These are phyloP conservation scores for Chloromyia formosa DNA, from an alignment of 2,888 invertebrate genomes.

Conservation along the genomic window DNA sequence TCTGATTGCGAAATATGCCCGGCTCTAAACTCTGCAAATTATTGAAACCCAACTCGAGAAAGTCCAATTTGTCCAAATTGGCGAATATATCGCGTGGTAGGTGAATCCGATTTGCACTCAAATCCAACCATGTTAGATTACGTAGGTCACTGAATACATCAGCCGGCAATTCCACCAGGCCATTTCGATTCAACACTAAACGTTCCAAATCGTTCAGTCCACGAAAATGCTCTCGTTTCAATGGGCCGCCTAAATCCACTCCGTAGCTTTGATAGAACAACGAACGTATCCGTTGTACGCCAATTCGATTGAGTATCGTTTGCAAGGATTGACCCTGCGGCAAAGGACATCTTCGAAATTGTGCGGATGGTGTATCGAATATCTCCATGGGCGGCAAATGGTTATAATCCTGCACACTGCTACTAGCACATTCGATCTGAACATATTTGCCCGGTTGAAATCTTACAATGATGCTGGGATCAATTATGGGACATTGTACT, in stretches of 20 bases:
- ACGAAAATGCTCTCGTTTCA: constrained; percentile 69
- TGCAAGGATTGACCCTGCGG: constrained; percentile 64
- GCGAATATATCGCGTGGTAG: constrained; percentile 69
- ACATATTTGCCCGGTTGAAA: constrained; percentile 57
- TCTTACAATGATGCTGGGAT: constrained; percentile 58
- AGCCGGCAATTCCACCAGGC: constrained; percentile 69
- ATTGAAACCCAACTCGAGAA: constrained; percentile 74
- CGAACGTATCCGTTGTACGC: constrained; percentile 59
- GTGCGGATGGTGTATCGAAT: constrained; percentile 56
- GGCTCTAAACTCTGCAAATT: constrained; percentile 70
- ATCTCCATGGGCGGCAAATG: constrained; percentile 59
- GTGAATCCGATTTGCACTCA: constrained; percentile 70
- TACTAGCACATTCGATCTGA: constrained; percentile 60
- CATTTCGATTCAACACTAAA: constrained; percentile 70
- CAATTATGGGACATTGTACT: constrained; percentile 58
- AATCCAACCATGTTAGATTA: constrained; percentile 72
- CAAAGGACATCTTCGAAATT: constrained; percentile 61
- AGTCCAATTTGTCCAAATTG: constrained; percentile 67
- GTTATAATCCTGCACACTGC: constrained; percentile 57
- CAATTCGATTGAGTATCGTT: constrained; percentile 59
- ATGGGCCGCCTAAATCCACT: constrained; percentile 66
- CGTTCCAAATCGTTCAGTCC: constrained; percentile 68
- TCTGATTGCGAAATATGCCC: constrained; percentile 71
- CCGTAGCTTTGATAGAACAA: constrained; percentile 67
- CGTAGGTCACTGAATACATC: constrained; percentile 70